Evolutionary conservation across 2,113 vertebrate species (phyloP), one percentile per base, ranked within the genome.

Genomic region (Engystomops pustulosus): DNA sequence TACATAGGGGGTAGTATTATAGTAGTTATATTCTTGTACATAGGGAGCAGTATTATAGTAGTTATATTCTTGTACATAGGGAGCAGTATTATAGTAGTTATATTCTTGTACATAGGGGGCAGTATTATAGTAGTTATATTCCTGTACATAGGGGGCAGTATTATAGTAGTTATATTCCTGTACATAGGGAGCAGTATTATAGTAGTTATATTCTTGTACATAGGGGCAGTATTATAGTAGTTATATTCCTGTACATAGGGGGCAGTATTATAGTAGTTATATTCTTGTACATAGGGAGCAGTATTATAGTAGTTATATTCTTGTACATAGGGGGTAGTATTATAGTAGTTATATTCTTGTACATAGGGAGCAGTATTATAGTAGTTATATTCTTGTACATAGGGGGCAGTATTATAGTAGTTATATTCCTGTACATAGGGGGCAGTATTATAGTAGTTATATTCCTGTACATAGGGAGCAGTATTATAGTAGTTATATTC

Each of bases 281-380:
- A 62, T 62, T 62, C 25, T 62, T 62, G 58, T 62, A 62, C 25
- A 62, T 62, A 62, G 58, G n/a, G 58, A 5, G 58, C 58, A 62
- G 58, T 62, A 62, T 62, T 62, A 62, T 62, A 62, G 58, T 62
- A 62, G 58, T 62, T 62, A 62, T 62, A 62, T 62, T 62, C 58
- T 62, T 62, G 58, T 62, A 62, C 12, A 62, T 62, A 62, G 23
- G 10, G 7, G 3, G n/a, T 23, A 25, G 53, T 58, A 58, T 58
- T 58, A 58, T 58, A 58, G 53, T 58, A 58, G 53, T 58, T 58
- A 58, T 58, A 58, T 58, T 55, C 51, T 55, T 58, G 53, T 58
- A 58, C n/a, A 58, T 25, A 25, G 53, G n/a, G n/a, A 15, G 53
- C 53, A 25, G n/a, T 58, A 58, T 58, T 58, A 25, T 25, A 58